Percentiles rank a stretch among this genome's conserved stretches.
Conservation (phyloP, 2,113 vertebrate species). For the Oceanodroma tethys region DNA sequence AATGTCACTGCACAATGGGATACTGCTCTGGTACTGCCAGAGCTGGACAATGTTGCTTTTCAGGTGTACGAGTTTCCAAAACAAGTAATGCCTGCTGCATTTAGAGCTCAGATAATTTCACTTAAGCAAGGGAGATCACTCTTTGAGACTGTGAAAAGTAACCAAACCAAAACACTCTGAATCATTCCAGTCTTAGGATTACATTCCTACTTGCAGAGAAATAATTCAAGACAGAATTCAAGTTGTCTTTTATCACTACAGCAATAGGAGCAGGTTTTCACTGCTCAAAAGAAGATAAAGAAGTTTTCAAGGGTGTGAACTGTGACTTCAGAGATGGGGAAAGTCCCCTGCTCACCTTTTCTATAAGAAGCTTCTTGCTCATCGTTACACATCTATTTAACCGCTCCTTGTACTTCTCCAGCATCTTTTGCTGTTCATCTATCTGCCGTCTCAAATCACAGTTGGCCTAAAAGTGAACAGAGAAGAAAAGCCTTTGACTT, state of each 20-base stretch:
- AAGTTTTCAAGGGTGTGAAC: neutral
- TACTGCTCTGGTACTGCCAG: neutral
- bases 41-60: neutral
- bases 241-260: neutral
- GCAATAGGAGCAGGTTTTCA: neutral
- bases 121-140: neutral
- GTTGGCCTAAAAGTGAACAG: constrained; percentile 81
- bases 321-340: neutral
- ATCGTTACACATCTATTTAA: constrained; percentile 98
- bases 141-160: neutral
- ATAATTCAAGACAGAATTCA: neutral
- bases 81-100: neutral
- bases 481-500: neutral
- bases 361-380: constrained; percentile 99
- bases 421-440: constrained; percentile 97
- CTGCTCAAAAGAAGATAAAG: neutral
- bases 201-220: neutral
- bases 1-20: neutral
- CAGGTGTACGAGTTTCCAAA: neutral
- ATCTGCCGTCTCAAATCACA: constrained; percentile 97
- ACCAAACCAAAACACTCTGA: neutral
- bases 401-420: constrained; percentile 97
- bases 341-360: constrained; percentile 83
- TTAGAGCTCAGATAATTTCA: neutral
- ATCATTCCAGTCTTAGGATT: neutral